Evolutionary conservation across 2,113 vertebrate genomes (phyloP).

Genomic region (Hydropotes inermis): DNA sequence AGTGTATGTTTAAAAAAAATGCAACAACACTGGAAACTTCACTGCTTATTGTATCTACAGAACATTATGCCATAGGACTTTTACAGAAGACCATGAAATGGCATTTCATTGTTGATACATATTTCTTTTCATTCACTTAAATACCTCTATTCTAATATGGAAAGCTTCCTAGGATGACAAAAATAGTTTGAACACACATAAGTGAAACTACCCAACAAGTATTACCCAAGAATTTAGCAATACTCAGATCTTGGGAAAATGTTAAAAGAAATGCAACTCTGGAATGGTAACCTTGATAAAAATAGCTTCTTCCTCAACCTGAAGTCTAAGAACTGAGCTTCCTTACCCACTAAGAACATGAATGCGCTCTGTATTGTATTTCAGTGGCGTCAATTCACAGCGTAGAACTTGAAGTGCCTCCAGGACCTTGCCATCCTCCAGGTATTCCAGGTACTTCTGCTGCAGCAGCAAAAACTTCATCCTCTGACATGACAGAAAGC

Average conservation of each 20-base stretch:
- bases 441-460: slow-evolving; percentile 98
- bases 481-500: slow-evolving; percentile 89
- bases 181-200: not conserved
- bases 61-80: not conserved
- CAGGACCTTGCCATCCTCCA: slow-evolving; percentile 97
- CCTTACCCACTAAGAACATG: slow-evolving; percentile 96
- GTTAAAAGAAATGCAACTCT: not conserved
- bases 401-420: slow-evolving; percentile 96
- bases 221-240: not conserved
- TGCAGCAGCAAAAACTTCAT: slow-evolving; percentile 99
- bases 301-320: not conserved
- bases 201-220: not conserved
- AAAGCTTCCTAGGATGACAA: not conserved
- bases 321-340: not conserved
- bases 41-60: not conserved
- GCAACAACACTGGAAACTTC: not conserved
- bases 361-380: slow-evolving; percentile 97
- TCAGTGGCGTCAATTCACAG: slow-evolving; percentile 95
- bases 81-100: not conserved
- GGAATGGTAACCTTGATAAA: not conserved
- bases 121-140: not conserved
- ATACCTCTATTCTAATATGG: not conserved
- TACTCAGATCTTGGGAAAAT: slow-evolving; percentile 9
- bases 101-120: not conserved
- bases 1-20: not conserved